Base-by-base conservation (phyloP, 2,113 vertebrate genomes). In the Platysteira castanea region DNA sequence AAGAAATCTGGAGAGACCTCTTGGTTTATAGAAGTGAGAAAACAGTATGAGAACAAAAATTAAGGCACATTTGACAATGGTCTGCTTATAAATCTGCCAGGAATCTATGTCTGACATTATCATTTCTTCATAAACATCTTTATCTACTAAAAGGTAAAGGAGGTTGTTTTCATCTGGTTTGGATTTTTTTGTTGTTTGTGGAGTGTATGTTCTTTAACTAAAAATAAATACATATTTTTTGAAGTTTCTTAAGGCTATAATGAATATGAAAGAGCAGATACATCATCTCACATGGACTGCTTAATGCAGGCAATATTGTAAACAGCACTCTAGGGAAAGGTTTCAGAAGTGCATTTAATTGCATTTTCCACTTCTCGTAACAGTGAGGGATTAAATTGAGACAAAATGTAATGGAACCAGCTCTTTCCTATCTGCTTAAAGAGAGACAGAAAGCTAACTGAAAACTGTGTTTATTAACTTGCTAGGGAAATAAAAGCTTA, bases 321-420 rank as follows among this genome's bases (percentile, higher is more conserved):
- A 98, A 97, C 76, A 95, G 87, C 81, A 69, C 97, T 96, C 97
- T 65, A 73, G 96, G 96, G 97, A 97, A 96, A 92, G 87, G 84
- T 97, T 97, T 98, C 92, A 91, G 79, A 97, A 97, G 96, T 96
- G 94, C 91, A 39, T 97, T 98, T 98, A 98, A 98, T 98, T 98
- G 97, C 96, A 94, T 98, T 98, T 98, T 98, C 97, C 96, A 96
- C 97, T 97, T 96, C 96, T 97, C 5, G 4, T 96, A 97, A 97
- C 95, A 97, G 95, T 41, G 22, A 98, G 86, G 95, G 97, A 98
- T 98, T 98, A 98, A 97, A 97, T 18, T 50, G 85, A 96, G 94
- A 96, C 75, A 97, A 96, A 96, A 94, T 79, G 53, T 97, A 97
- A 98, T 96, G 95, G 95, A 98, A 95, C 94, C 70, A 85, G 74